Evolutionary conservation across 2,113 vertebrate genomes (phyloP), one percentile per base, ranked within the genome.

Genomic region (Anhinga anhinga): DNA sequence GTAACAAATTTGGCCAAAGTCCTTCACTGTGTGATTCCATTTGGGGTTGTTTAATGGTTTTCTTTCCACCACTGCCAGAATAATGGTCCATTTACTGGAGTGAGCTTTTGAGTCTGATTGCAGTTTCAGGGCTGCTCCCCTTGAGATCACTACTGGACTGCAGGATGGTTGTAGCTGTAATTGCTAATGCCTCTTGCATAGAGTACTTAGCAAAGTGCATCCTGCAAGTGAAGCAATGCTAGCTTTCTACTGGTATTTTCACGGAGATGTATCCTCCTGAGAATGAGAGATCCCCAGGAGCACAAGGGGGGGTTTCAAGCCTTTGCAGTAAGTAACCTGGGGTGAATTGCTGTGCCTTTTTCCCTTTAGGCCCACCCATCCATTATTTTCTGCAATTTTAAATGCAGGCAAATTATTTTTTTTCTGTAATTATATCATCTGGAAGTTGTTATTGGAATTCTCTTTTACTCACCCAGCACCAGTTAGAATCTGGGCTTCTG

Each of bases 121-220:
- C 32, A 38, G 20, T 9, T 25, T 83, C 58, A 36, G 82, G 55
- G 34, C 56, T 55, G 90, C 29, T 73, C 22, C 30, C 27, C 71
- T 23, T 0, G 4, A 7, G 38, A 19, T 55, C 44, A 7, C 42
- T 38, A 0, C n/a, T 34, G 72, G 34, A 22, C 74, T 72, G 40
- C 9, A 52, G 73, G 40, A 42, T 36, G 42, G 29, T 44, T 77
- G 49, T 19, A 23, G 40, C 13, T 74, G 47, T 40, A 44, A 40
- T 40, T 59, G 63, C 59, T 63, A 4, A 61, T 86, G 32, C 45
- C 67, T 52, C 26, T 81, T 50, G 27, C 22, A 2, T 2, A 16
- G 61, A 11, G 6, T 73, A 8, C 42, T 55, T 19, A 80, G 49
- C 47, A n/a, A 45, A 29, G 67, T 63, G 52, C 23, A 7, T 62